Evolutionary conservation across 2,888 invertebrate genomes (phyloP).

Genomic region (Ceriagrion tenellum): DNA sequence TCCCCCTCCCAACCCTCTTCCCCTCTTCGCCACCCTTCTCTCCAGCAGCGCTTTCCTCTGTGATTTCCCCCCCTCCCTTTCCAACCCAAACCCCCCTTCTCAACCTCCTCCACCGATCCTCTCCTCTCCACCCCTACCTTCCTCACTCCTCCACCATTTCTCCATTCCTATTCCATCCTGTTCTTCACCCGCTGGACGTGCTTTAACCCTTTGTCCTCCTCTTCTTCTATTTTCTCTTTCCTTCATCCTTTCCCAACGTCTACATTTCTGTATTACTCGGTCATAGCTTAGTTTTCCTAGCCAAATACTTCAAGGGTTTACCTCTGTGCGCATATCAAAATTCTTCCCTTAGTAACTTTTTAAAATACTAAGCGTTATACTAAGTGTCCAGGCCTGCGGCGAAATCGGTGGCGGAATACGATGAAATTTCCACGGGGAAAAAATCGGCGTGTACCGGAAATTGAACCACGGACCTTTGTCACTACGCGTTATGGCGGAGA

Average conservation of each 20-base stretch:
- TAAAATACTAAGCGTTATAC: neutral
- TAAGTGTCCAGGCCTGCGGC: too few relatives aligned
- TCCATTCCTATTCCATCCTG: neutral
- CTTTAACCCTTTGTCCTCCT: neutral
- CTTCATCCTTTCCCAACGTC: neutral
- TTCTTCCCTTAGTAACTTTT: neutral
- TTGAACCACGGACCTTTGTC: too few relatives aligned
- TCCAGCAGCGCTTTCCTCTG: neutral
- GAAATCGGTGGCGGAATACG: too few relatives aligned
- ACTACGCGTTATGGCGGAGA: too few relatives aligned
- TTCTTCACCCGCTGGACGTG: neutral
- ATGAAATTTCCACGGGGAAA: too few relatives aligned
- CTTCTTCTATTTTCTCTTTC: neutral
- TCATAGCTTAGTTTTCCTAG: neutral
- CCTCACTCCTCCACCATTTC: neutral
- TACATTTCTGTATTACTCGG: neutral
- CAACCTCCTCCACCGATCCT: neutral
- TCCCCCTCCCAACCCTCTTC: neutral
- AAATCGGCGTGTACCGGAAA: too few relatives aligned
- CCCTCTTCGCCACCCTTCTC: neutral
- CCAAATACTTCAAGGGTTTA: neutral
- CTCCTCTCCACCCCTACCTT: neutral
- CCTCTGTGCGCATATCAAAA: neutral
- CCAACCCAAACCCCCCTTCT: neutral
- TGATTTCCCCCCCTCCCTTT: slow-evolving; percentile 25